phyloP scores from a whole-genome alignment of 2,888 invertebrate genomes.

The Oeneis ivallda region DNA sequence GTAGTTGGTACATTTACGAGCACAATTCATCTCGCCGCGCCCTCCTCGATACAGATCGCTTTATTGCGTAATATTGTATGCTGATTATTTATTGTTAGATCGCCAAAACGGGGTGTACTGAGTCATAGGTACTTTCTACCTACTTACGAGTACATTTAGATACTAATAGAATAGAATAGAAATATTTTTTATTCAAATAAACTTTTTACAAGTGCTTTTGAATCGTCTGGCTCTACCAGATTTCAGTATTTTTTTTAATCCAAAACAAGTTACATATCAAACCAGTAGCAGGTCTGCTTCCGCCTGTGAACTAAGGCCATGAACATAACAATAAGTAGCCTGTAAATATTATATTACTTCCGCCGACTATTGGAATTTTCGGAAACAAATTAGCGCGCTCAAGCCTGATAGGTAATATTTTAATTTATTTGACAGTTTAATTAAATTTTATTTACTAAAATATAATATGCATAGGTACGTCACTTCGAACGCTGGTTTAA shows the following conservation, averaged over 20 bases:
- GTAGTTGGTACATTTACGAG: neutral
- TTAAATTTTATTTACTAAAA: too few species aligned
- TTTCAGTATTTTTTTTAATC: constrained; percentile 9
- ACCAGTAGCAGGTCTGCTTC: neutral
- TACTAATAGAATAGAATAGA: neutral
- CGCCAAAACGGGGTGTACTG: neutral
- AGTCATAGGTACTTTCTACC: too few species aligned
- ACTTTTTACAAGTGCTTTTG: too few species aligned
- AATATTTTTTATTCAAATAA: too few species aligned
- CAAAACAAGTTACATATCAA: constrained; percentile 4
- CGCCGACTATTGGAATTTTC: neutral
- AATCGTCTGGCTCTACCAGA: too few species aligned
- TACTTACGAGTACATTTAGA: too few species aligned
- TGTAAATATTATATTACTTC: neutral
- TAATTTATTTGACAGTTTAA: too few species aligned
- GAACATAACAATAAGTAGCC: neutral
- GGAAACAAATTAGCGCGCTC: neutral
- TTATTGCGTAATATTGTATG: neutral
- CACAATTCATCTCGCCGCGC: neutral
- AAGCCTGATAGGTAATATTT: neutral
- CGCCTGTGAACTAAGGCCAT: neutral
- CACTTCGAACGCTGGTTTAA: too few species aligned
- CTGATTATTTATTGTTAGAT: neutral
- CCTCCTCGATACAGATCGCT: neutral
- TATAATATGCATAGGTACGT: too few species aligned